Evolutionary conservation across 1,140 invertebrate genomes (phyloP), one percentile per base, ranked within the genome.

Genomic region (Eriosoma lanigerum): DNA sequence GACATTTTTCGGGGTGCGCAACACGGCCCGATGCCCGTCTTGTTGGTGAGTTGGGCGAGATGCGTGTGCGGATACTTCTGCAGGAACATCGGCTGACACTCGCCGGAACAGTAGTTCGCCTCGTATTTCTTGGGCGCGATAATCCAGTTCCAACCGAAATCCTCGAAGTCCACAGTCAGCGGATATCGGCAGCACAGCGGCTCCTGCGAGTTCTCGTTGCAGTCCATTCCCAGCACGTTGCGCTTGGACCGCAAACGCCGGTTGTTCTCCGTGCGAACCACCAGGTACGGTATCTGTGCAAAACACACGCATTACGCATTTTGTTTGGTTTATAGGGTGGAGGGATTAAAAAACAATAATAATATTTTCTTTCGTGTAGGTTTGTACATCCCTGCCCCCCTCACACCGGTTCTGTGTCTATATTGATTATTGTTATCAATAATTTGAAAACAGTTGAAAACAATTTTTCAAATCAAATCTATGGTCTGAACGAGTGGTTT

Each of bases 131-230:
- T 94, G 0, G 97, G 97, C 0, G 96, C 96, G 50, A 99, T 96
- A 83, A 99, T 96, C 93, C 96, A 99, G 84, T 98, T 96, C 96
- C 97, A 98, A 15, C 96, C 96, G 84, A 99, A 96, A 82, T 95
- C 94, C 83, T 93, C 93, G 86, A 99, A 99, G 87, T 98, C 95
- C 17, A 99, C 96, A 15, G 93, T 94, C 21, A 99, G 89, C 1
- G 94, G 93, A 85, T 96, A 96, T 19, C 94, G 91, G 85, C 95
- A 97, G 86, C 95, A 96, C 29, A 93, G 89, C 6, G 90, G 89
- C 84, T 96, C 93, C 80, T 92, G 89, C 9, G 90, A 91, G 58
- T 90, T 89, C 82, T 93, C 92, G 82, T 92, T 90, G 86, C 93
- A 94, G 84, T 92, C 91, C 72, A 94, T 88, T 19, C 91, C 92